Evolutionary conservation across 2,113 vertebrate species (phyloP).

Genomic region (Hirundichthys speculiger): DNA sequence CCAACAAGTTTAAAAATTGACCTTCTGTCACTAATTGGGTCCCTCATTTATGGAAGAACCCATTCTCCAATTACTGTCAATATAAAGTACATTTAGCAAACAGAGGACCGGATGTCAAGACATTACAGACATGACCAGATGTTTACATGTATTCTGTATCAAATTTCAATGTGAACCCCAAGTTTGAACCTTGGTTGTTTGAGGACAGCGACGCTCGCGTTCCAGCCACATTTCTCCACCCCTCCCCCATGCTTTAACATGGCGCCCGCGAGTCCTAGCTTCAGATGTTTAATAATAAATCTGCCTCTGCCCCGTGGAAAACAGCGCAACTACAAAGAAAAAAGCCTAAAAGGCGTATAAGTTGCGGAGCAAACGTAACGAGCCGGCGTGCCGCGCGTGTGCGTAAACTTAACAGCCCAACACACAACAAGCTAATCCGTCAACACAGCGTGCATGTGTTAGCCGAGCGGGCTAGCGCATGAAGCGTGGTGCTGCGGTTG

Average conservation of each 20-base stretch:
- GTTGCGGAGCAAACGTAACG: fast-evolving
- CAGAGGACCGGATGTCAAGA: no score
- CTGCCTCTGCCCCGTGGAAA: not conserved
- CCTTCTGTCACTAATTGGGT: no score
- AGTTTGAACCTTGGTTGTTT: constrained; percentile 4
- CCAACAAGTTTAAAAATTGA: no score
- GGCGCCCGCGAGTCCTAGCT: constrained; percentile 82
- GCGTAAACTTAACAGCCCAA: constrained; percentile 42
- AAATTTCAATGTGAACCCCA: constrained; percentile 21
- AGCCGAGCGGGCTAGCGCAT: constrained; percentile 44
- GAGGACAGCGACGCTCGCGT: constrained; percentile 37
- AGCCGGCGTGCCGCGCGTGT: constrained; percentile 19
- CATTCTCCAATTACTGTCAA: no score
- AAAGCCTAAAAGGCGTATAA: not conserved
- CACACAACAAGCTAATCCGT: constrained; percentile 58
- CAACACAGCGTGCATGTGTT: constrained; percentile 62
- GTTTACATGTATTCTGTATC: no score
- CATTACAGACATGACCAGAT: no score
- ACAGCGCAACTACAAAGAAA: not conserved
- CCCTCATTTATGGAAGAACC: no score
- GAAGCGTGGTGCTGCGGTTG: not conserved
- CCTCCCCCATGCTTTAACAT: constrained; percentile 88
- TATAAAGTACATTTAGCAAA: no score
- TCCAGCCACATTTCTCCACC: constrained; percentile 64
- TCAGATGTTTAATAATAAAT: constrained; percentile 28